Evolutionary conservation across 2,888 invertebrate species (phyloP), one percentile per base, ranked within the genome.

Genomic region (Pterostichus madidus): DNA sequence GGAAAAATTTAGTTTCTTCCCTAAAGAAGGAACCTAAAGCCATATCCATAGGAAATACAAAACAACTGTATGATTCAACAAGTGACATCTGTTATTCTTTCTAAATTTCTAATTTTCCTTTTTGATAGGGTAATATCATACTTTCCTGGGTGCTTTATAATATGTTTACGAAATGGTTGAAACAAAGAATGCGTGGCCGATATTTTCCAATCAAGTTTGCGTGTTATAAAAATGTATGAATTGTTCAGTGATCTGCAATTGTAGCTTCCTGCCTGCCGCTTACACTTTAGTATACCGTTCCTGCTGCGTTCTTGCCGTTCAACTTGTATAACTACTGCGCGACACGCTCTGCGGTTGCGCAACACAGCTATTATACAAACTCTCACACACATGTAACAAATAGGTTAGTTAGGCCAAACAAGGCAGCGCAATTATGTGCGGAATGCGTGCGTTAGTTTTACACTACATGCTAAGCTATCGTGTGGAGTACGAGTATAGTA

Each of bases 321-420:
- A 5, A 39, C 39, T 6, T 8, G 5, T 39, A 39, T 39, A 39
- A 39, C 39, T 39, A 39, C 39, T 39, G 39, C 5, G 6, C 39
- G 6, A 5, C 39, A 8, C 24, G 24, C 4, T 59, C 64, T 44
- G 13, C 68, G 10, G 68, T 71, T 71, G 44, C 15, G 68, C 44
- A 71, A 71, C 39, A 7, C 24, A 24, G 1, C 24, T n/a, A 17
- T 15, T 52, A 56, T 24, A 56, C 24, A n/a, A 10, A 5, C 13
- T n/a, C 49, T 49, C 11, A 44, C 39, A 76, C 46, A 53, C 76
- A 75, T 75, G 75, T n/a, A 49, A 53, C 17, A 75, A 75, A 76
- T 76, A 76, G 76, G 56, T 52, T 76, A 76, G 31, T 76, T 32
- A 71, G 68, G 39, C 17, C 68, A 64, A 11, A 71, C 68, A 71